Percentiles rank a stretch among this genome's conserved stretches.
phyloP scores from a whole-genome alignment of 2,113 vertebrate species.

The Apaloderma vittatum region DNA sequence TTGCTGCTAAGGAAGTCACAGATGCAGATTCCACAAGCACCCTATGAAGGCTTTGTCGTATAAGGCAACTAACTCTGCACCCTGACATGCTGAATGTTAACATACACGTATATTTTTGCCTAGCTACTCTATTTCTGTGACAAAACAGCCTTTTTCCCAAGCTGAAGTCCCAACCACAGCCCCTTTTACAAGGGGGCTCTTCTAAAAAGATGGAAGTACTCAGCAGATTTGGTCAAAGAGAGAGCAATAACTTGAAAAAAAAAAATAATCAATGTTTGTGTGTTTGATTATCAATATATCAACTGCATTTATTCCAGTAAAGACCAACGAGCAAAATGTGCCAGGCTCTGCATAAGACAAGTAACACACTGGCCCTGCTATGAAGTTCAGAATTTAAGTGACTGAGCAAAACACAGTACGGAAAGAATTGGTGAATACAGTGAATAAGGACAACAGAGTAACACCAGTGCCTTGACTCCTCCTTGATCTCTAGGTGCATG shows the following conservation, averaged over 20 bases:
- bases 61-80: background rate
- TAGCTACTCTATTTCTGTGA: background rate
- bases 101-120: background rate
- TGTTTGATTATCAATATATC: background rate
- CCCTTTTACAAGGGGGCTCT: background rate
- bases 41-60: background rate
- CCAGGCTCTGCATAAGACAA: background rate
- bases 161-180: background rate
- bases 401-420: background rate
- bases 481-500: background rate
- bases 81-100: background rate
- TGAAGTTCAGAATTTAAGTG: background rate
- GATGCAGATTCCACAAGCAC: background rate
- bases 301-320: background rate
- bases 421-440: background rate
- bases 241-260: background rate
- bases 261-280: accelerated
- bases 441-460: background rate
- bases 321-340: background rate
- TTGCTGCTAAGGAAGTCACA: background rate
- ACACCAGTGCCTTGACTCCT: background rate
- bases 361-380: background rate
- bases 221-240: background rate
- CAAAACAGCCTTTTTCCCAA: background rate
- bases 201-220: background rate